Percentiles rank a stretch among this genome's conserved stretches.
These are phyloP conservation scores for Alcedo atthis DNA, from an alignment of 2,797 vertebrate genomes.

Conservation along the genomic window DNA sequence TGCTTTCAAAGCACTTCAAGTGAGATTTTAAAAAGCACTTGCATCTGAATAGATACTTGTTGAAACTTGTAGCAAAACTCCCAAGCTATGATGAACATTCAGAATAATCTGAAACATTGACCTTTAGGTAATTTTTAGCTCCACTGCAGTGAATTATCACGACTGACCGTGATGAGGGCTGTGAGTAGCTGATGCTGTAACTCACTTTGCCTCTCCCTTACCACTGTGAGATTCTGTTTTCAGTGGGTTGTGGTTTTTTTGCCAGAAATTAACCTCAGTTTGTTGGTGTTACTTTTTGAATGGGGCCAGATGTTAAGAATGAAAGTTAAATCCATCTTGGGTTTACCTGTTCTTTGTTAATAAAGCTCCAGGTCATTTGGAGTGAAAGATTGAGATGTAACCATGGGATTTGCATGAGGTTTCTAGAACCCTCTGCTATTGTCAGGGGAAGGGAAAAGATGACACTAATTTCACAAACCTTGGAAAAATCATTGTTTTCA, in stretches of 20 bases:
- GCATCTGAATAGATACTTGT: not conserved
- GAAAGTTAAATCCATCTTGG: not conserved
- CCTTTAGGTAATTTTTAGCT: not conserved
- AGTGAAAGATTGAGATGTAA: not conserved
- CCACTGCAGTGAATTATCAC: not conserved
- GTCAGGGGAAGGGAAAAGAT: not conserved
- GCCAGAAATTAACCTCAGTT: not conserved
- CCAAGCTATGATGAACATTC: not conserved
- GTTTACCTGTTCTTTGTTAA: not conserved
- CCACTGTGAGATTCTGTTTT: not conserved
- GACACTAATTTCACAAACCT: not conserved
- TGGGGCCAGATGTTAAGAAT: not conserved
- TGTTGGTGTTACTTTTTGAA: not conserved
- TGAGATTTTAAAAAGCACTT: not conserved
- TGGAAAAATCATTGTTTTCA: not conserved
- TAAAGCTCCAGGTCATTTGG: not conserved
- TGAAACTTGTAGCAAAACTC: not conserved
- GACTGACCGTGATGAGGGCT: accelerated
- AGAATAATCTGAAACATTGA: not conserved
- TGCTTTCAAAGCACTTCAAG: not conserved
- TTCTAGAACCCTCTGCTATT: not conserved
- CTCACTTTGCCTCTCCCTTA: not conserved
- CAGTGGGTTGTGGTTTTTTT: not conserved
- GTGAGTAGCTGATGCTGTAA: not conserved
- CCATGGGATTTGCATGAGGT: not conserved